phyloP scores from a whole-genome alignment of 2,113 vertebrate species.

The Glaucomys volans region DNA sequence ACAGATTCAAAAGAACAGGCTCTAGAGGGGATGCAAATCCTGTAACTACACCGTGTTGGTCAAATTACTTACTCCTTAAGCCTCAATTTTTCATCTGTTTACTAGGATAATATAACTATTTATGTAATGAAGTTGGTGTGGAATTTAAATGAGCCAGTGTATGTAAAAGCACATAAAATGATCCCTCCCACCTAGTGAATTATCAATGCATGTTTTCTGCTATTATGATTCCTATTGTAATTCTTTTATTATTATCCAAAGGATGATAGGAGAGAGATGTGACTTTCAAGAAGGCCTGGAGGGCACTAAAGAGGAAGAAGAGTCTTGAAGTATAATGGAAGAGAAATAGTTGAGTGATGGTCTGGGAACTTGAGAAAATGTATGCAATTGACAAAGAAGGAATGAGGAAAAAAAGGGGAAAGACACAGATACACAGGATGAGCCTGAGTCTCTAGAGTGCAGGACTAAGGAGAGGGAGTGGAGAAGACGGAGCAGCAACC shows the following conservation, averaged over 20 bases:
- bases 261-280: not conserved
- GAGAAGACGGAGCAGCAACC: rapidly evolving
- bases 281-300: not conserved
- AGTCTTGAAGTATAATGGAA: slow-evolving; percentile 18
- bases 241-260: not conserved
- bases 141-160: slow-evolving; percentile 4
- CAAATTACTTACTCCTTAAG: not conserved
- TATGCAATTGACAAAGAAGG: not conserved
- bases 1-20: not conserved
- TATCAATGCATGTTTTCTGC: not conserved
- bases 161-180: not conserved
- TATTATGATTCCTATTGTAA: not conserved
- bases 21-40: not conserved
- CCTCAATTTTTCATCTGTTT: not conserved
- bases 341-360: not conserved
- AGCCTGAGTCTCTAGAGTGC: not conserved
- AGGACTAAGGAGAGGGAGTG: not conserved
- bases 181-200: not conserved
- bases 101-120: not conserved
- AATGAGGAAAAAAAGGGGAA: not conserved
- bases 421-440: not conserved
- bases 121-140: not conserved
- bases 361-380: not conserved
- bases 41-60: not conserved
- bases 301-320: not conserved